Conservation (phyloP, 2,888 invertebrate genomes). For the Hydrotaea diabolus region DNA sequence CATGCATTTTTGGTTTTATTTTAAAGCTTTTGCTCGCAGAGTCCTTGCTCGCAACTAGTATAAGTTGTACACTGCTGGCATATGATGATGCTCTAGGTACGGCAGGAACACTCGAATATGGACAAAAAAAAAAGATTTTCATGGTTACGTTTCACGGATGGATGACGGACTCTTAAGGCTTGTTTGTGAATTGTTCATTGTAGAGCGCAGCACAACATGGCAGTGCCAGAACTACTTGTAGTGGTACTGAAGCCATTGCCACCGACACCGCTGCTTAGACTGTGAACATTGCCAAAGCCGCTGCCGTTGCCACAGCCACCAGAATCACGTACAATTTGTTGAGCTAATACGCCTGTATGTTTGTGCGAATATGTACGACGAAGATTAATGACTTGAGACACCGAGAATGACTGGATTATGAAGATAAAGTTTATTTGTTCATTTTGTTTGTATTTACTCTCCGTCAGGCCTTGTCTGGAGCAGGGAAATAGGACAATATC, state of each 20-base stretch:
- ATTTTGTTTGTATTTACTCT: too few relatives aligned
- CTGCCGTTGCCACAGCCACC: slow-evolving; percentile 14
- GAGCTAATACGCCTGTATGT: slow-evolving; percentile 5
- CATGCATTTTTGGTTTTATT: not conserved
- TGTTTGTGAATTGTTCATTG: slow-evolving; percentile 3
- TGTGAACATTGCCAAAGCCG: not conserved
- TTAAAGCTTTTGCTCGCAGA: not conserved
- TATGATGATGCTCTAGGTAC: not conserved
- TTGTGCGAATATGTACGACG: not conserved
- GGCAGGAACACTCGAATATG: not conserved
- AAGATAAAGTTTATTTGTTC: not conserved
- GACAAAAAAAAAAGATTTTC: not conserved
- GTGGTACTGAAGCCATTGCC: not conserved
- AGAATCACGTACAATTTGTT: slow-evolving; percentile 34
- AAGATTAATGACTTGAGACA: slow-evolving; percentile 1
- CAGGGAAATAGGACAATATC: too few relatives aligned
- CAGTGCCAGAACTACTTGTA: not conserved
- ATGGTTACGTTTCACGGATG: slow-evolving; percentile 21
- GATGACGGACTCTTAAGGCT: slow-evolving; percentile 15
- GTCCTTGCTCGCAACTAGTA: not conserved
- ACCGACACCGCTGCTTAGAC: not conserved
- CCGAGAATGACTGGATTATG: not conserved
- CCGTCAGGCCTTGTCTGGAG: too few relatives aligned
- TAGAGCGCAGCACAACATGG: not conserved
- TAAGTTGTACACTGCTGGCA: not conserved